phyloP scores from a whole-genome alignment of 1,140 invertebrate genomes.

The Bombus superbus region DNA sequence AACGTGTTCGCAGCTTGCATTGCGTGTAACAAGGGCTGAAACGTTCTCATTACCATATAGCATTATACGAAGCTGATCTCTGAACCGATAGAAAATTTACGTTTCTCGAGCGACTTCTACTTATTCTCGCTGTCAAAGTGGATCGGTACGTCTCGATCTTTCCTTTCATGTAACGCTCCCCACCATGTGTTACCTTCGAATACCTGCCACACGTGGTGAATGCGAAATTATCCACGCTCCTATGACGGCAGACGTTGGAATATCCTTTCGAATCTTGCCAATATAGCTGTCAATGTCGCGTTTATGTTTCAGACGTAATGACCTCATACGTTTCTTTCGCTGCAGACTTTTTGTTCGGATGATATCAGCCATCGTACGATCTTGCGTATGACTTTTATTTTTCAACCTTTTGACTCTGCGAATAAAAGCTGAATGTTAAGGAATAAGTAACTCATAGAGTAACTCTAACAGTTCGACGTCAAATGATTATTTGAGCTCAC shows the following conservation, averaged over 20 bases:
- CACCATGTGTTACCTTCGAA: conserved; percentile 14
- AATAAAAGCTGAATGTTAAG: background rate
- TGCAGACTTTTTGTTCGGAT: background rate
- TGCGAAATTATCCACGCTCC: conserved; percentile 25
- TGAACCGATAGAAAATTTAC: background rate
- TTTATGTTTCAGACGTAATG: conserved; percentile 13
- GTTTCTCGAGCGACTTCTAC: background rate
- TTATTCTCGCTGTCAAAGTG: background rate
- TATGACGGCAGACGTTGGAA: conserved; percentile 1
- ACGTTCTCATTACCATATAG: background rate
- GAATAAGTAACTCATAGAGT: background rate
- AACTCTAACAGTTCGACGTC: background rate
- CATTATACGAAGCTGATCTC: background rate
- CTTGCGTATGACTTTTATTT: background rate
- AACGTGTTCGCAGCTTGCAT: background rate
- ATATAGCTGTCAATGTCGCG: conserved; percentile 36
- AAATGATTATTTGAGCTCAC: too few species aligned
- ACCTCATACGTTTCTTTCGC: conserved; percentile 6
- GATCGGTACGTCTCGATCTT: background rate
- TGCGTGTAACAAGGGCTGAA: background rate
- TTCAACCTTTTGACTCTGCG: background rate
- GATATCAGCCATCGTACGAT: background rate
- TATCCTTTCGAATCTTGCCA: conserved; percentile 21
- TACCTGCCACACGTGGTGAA: background rate
- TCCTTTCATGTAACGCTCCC: background rate